Conservation (phyloP, 2,797 vertebrate species). For the Eutrigla gurnardus region DNA sequence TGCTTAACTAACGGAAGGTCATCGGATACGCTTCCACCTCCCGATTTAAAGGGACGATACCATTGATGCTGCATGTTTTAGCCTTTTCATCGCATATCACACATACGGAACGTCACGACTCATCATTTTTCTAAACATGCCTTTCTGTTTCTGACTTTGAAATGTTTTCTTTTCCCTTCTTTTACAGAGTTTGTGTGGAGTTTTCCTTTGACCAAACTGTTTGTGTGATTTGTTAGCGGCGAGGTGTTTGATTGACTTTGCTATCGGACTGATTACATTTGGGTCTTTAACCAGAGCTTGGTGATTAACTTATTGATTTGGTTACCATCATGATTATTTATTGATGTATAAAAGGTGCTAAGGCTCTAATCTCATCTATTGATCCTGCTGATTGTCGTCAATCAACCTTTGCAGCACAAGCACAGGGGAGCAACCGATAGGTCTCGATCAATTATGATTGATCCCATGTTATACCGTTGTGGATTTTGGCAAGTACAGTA, state of each 20-base stretch:
- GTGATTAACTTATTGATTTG: slow-evolving; percentile 2
- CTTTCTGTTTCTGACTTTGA: neutral
- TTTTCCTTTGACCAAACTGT: neutral
- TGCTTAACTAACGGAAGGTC: neutral
- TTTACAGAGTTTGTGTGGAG: neutral
- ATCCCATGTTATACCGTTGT: neutral
- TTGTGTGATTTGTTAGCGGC: neutral
- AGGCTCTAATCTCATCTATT: slow-evolving; percentile 5
- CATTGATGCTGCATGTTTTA: slow-evolving; percentile 3
- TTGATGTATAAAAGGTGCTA: slow-evolving; percentile 7
- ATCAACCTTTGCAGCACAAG: slow-evolving; percentile 11
- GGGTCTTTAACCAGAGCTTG: neutral
- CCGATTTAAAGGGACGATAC: neutral
- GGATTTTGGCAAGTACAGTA: neutral
- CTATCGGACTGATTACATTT: neutral
- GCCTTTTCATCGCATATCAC: neutral
- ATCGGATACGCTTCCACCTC: slow-evolving; percentile 1
- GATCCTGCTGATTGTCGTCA: slow-evolving; percentile 20
- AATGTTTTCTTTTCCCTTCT: neutral
- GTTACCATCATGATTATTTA: slow-evolving; percentile 13
- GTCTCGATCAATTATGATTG: neutral
- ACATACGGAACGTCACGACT: neutral
- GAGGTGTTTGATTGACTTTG: neutral
- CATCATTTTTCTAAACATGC: neutral
- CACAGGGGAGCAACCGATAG: neutral